These are phyloP conservation scores for Bradysia coprophila DNA, from an alignment of 1,140 invertebrate genomes.

Conservation along the genomic window DNA sequence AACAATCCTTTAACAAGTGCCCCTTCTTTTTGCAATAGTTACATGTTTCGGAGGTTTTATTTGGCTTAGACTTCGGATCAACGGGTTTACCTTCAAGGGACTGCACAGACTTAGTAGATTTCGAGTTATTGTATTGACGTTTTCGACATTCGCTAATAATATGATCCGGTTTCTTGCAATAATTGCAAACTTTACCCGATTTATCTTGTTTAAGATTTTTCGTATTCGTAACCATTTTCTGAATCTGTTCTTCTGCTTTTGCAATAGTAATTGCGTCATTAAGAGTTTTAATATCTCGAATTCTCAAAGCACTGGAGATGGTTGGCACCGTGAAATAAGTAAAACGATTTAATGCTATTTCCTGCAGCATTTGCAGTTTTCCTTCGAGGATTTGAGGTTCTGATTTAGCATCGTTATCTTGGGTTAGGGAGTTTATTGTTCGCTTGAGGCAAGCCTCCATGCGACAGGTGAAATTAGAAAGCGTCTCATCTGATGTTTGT, in stretches of 20 bases:
- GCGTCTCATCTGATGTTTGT: neutral
- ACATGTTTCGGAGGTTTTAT: neutral
- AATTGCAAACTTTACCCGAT: neutral
- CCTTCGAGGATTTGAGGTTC: no score
- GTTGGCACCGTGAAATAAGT: neutral
- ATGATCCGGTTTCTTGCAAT: neutral
- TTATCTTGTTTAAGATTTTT: no score
- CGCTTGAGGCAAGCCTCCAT: neutral
- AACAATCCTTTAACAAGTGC: neutral
- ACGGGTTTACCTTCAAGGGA: no score
- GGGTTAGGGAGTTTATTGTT: neutral
- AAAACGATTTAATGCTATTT: neutral
- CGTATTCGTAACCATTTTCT: neutral
- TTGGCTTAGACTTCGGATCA: neutral
- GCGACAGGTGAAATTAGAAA: neutral
- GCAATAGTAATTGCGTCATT: neutral
- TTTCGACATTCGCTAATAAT: neutral
- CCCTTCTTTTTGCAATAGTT: neutral
- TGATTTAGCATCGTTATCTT: neutral
- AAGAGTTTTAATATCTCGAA: neutral
- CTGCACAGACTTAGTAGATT: no score
- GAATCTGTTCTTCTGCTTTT: neutral
- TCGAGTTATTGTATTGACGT: neutral
- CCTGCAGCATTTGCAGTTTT: neutral
- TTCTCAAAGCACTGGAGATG: neutral